Base-by-base conservation (phyloP, 2,113 vertebrate species). In the Phycodurus eques region DNA sequence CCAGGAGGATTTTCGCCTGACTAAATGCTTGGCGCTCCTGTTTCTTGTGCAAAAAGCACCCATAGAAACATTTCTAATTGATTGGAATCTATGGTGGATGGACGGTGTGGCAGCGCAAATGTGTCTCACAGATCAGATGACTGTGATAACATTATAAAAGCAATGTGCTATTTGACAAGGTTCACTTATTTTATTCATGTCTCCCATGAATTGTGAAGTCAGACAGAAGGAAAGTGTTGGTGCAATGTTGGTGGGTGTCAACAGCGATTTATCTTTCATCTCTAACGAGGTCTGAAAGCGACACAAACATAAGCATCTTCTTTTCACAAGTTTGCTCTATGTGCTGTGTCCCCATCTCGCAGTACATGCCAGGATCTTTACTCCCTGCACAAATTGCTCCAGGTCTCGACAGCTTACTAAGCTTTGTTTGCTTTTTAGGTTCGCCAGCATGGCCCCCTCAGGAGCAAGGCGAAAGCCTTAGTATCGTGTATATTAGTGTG, bases 241-340 rank as follows among this genome's bases (percentile, higher is more conserved):
- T 10, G 69, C 68, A 71, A 60, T 65, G 66, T 77, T 54, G 78
- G 64, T 76, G 73, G 73, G 70, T 89, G 90, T 91, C 90, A 92
- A 82, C 77, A 86, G 85, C 68, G 69, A 90, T 91, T 81, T 88
- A 81, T 91, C 91, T 89, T 82, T 92, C 88, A 90, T 84, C 81
- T 79, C 87, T 92, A 93, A 93, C 83, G 79, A 92, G 90, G 83
- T 87, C 89, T 92, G 92, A 93, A 92, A 89, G 88, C 90, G 83
- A 76, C 85, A 88, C 81, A 90, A 88, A 90, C 84, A 81, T 81
- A 87, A 77, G 83, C 81, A 87, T 74, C 85, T 84, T 81, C 76
- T 79, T 73, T 83, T 80, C 80, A 73, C 85, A 83, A 49, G 72
- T 71, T 70, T 70, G 68, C 49, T 20, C 49, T 1, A 51, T 65